Percentiles rank a stretch among this genome's conserved stretches.
These are phyloP conservation scores for Litocranius walleri DNA, from an alignment of 2,113 vertebrate genomes.

Conservation along the genomic window DNA sequence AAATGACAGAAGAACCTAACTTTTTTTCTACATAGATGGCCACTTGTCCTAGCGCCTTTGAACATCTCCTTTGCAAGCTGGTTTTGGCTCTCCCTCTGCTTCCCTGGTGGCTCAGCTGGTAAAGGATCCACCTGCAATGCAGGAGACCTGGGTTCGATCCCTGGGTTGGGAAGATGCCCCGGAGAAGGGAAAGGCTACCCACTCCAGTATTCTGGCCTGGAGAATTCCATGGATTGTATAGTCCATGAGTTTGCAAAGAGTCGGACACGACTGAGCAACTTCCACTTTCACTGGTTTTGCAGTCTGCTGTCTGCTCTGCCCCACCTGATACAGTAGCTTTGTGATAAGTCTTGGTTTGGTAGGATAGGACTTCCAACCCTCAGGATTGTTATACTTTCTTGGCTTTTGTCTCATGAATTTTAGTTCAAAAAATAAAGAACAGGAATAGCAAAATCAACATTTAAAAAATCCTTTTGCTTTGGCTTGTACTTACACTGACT, in stretches of 20 bases:
- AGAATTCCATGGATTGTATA: background rate
- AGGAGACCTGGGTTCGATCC: background rate
- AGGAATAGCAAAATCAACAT: background rate
- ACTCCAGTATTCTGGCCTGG: background rate
- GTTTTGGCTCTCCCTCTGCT: background rate
- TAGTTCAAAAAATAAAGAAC: conserved; percentile 12
- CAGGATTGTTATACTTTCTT: background rate
- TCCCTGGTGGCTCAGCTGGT: background rate
- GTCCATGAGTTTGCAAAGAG: background rate
- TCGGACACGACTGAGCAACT: background rate
- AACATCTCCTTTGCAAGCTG: background rate
- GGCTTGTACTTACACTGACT: background rate
- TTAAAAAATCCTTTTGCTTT: background rate
- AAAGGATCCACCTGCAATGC: background rate
- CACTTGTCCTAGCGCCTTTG: background rate
- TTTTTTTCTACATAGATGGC: background rate
- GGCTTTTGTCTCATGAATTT: conserved; percentile 5
- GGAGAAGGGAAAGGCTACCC: background rate
- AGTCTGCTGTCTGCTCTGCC: background rate
- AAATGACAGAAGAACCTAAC: background rate
- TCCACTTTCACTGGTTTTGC: background rate
- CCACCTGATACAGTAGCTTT: background rate
- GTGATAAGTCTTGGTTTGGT: background rate
- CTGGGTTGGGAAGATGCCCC: background rate
- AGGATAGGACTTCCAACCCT: background rate